Percentiles rank a stretch among this genome's conserved stretches.
phyloP scores from a whole-genome alignment of 2,113 vertebrate species.

The Sapajus apella region DNA sequence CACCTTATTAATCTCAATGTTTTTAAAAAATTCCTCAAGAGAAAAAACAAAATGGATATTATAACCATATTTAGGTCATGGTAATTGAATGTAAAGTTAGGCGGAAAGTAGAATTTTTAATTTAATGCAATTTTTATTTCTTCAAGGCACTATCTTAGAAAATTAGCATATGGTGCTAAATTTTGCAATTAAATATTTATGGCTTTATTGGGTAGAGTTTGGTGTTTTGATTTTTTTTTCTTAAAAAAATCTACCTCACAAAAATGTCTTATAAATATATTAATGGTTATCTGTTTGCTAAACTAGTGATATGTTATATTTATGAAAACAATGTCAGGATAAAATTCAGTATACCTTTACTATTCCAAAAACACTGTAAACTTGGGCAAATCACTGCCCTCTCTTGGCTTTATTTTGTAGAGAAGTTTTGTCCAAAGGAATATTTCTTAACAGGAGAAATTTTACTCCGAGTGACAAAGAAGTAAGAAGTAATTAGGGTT shows the following conservation, averaged over 20 bases:
- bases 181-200: constrained; percentile 45
- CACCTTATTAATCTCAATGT: neutral
- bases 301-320: neutral
- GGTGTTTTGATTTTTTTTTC: neutral
- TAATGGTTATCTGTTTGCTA: neutral
- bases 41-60: neutral
- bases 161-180: constrained; percentile 29
- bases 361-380: neutral
- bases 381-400: neutral
- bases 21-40: neutral
- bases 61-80: neutral
- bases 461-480: neutral
- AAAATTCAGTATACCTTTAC: neutral
- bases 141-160: constrained; percentile 64
- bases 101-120: neutral
- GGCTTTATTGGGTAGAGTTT: constrained; percentile 48
- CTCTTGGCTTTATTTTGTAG: neutral
- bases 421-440: neutral
- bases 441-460: neutral
- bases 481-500: neutral
- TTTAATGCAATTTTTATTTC: neutral
- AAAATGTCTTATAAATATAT: neutral
- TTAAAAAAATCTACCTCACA: neutral
- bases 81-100: neutral
- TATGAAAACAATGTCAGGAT: neutral